A percentile compares a stretch with the other conserved stretches of the same genome.
phyloP scores from a whole-genome alignment of 2,888 invertebrate species.

The Drosophila setosimentum region DNA sequence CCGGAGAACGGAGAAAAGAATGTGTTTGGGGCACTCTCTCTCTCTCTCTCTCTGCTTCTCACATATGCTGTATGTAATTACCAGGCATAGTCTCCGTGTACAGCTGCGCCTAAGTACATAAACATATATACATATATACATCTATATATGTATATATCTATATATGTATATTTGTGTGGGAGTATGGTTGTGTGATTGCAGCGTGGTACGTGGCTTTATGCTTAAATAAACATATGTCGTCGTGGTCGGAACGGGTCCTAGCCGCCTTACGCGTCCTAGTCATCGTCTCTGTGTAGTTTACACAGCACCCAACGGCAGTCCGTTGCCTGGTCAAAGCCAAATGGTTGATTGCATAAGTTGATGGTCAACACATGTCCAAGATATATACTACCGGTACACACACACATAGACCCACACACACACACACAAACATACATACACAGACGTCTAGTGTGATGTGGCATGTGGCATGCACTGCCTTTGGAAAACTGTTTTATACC shows the following conservation, averaged over 20 bases:
- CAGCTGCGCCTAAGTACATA: slow-evolving; percentile 77
- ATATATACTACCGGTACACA: slow-evolving; percentile 63
- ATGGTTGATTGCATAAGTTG: slow-evolving; percentile 81
- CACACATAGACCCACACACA: background rate
- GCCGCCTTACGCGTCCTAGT: background rate
- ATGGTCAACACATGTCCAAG: slow-evolving; percentile 80
- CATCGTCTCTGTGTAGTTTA: slow-evolving; percentile 57
- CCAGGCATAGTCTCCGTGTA: slow-evolving; percentile 68
- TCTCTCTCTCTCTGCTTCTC: slow-evolving; percentile 20
- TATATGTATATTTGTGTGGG: slow-evolving; percentile 16
- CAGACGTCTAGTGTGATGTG: slow-evolving; percentile 27
- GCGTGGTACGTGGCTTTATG: slow-evolving; percentile 78
- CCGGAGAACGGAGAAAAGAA: slow-evolving; percentile 10
- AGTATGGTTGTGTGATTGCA: slow-evolving; percentile 43
- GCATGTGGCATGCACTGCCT: slow-evolving; percentile 9
- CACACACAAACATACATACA: no score
- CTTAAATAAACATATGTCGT: slow-evolving; percentile 77
- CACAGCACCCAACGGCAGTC: slow-evolving; percentile 71
- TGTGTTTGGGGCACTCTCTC: slow-evolving; percentile 16
- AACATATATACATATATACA: slow-evolving; percentile 34
- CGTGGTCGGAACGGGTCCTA: slow-evolving; percentile 33
- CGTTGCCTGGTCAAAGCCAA: slow-evolving; percentile 76
- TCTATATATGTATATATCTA: slow-evolving; percentile 10
- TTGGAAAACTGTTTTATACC: slow-evolving; percentile 16
- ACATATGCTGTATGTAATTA: slow-evolving; percentile 72